Percentiles rank a stretch among this genome's conserved stretches.
Evolutionary conservation across 2,113 vertebrate species (phyloP).

Genomic region (Genyomyrus donnyi): DNA sequence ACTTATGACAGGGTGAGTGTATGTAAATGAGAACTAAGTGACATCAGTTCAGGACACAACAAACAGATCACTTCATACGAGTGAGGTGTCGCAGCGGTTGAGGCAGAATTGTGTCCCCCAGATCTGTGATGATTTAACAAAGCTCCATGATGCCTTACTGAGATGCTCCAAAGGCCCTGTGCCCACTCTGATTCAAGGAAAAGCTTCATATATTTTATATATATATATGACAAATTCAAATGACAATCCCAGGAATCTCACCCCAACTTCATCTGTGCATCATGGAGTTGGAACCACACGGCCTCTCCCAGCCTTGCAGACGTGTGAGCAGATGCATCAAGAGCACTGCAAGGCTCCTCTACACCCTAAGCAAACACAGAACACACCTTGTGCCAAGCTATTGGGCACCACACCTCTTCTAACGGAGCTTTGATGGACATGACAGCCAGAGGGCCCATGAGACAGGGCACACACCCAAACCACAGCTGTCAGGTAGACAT

Average conservation of each 20-base stretch:
- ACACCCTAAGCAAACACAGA: not conserved
- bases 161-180: not conserved
- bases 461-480: not conserved
- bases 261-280: not conserved
- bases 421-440: not conserved
- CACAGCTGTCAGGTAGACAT: not conserved
- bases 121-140: not conserved
- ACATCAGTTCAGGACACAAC: not conserved
- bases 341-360: not conserved
- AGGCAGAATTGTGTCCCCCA: not conserved
- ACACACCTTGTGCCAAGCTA: not conserved
- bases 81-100: not conserved
- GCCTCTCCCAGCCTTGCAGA: not conserved
- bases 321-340: not conserved
- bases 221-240: not conserved
- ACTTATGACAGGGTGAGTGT: not conserved
- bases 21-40: not conserved
- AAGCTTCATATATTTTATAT: not conserved
- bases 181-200: not conserved
- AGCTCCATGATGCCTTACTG: not conserved
- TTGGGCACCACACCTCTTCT: not conserved
- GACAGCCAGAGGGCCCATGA: not conserved
- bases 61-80: not conserved
- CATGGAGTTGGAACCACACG: not conserved
- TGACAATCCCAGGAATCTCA: not conserved